A percentile compares a stretch with the other conserved stretches of the same genome.
These are phyloP conservation scores for Threskiornis aethiopicus DNA, from an alignment of 2,797 vertebrate species.

Conservation along the genomic window DNA sequence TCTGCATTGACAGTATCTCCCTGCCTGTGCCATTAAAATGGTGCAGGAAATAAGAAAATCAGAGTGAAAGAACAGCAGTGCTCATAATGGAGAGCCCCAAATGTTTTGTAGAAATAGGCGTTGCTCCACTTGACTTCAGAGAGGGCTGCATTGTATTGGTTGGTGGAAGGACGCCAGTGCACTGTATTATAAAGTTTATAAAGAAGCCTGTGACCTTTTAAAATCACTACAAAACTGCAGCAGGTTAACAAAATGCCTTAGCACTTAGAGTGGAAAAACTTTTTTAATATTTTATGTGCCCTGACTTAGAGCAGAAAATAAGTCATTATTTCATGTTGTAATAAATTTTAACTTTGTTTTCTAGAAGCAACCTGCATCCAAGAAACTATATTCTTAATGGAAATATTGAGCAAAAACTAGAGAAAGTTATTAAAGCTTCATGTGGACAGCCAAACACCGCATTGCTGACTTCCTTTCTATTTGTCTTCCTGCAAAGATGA, in stretches of 20 bases:
- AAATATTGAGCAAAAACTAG: background rate
- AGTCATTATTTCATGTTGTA: background rate
- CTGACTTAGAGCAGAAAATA: background rate
- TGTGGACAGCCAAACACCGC: background rate
- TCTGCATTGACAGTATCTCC: background rate
- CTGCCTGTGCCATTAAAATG: background rate
- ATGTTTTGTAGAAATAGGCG: background rate
- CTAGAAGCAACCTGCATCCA: background rate
- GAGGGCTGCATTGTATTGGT: background rate
- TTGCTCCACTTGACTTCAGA: background rate
- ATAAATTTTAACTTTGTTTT: conserved; percentile 19
- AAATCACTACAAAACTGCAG: background rate
- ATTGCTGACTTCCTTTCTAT: background rate
- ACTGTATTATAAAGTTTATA: background rate
- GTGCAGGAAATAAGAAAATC: background rate
- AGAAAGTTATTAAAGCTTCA: background rate
- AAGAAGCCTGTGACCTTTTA: background rate
- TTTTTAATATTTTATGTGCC: background rate
- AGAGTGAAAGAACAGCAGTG: background rate
- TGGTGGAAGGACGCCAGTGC: background rate
- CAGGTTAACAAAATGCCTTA: conserved; percentile 14
- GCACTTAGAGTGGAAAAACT: background rate
- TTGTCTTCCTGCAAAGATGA: background rate
- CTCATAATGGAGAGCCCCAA: background rate
- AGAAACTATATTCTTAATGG: background rate